Evolutionary conservation across 1,140 invertebrate genomes (phyloP), one percentile per base, ranked within the genome.

Genomic region (Drosophila insularis): DNA sequence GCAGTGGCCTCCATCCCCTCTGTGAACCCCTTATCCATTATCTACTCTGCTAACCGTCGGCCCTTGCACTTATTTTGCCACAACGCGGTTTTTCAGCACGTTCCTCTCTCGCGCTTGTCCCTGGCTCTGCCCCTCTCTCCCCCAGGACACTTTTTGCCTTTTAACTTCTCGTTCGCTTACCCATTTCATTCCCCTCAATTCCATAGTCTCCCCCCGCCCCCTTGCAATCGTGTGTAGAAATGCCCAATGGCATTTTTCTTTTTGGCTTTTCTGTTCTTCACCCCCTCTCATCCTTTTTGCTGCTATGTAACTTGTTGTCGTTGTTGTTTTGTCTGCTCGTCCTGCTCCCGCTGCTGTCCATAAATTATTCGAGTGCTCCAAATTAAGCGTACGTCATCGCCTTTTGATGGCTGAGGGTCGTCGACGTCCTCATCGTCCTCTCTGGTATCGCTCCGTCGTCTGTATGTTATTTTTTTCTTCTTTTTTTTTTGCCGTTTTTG

Each of bases 361-460:
- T 86, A 81, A 86, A 86, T 87, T 76, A 87, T 86, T 81, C 64
- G 65, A 73, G 60, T 69, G 82, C 71, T 73, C 68, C 82, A 81
- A 87, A 87, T 87, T 87, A 87, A 87, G 82, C 82, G 67, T 69
- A 79, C 82, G 82, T 87, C 82, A 87, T 87, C 82, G 82, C 79
- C 75, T 87, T 87, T 87, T 76, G 76, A 87, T 79, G 69, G 69
- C 58, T 37, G 67, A 59, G 75, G 67, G 68, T 75, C 64, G 37
- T 32, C 50, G 40, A 23, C 32, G 32, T 35, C 50, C 63, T 71
- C 64, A 27, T 32, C 50, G 40, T 27, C 27, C 27, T 27, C 56
- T 67, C 63, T 43, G 1, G 21, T 2, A 27, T 56, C 35, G 13
- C 4, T 10, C 11, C 19, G 2, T 6, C 6, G 17, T 55, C 32